phyloP scores from a whole-genome alignment of 2,113 vertebrate genomes.

The Zeus faber region DNA sequence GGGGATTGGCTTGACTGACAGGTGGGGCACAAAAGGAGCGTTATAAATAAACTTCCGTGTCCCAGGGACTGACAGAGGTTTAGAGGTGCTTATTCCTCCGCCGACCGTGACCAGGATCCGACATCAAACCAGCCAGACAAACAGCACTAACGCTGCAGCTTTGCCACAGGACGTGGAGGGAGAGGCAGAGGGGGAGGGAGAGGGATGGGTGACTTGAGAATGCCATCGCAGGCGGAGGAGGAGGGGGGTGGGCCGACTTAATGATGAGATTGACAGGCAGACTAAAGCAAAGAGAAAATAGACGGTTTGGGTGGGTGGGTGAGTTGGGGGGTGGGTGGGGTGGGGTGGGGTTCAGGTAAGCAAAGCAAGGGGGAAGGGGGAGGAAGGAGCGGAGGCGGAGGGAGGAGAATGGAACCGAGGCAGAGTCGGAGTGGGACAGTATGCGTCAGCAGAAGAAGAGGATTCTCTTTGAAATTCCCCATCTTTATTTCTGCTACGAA shows the following conservation, averaged over 20 bases:
- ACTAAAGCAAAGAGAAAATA: slow-evolving; percentile 36
- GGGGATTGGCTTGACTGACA: slow-evolving; percentile 70
- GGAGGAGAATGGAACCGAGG: slow-evolving; percentile 43
- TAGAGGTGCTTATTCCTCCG: slow-evolving; percentile 65
- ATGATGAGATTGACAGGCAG: slow-evolving; percentile 44
- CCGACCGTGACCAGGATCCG: slow-evolving; percentile 63
- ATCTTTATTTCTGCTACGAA: slow-evolving; percentile 70
- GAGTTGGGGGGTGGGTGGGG: background rate
- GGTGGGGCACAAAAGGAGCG: slow-evolving; percentile 57
- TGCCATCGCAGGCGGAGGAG: slow-evolving; percentile 26
- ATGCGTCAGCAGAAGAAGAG: slow-evolving; percentile 68
- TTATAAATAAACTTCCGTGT: slow-evolving; percentile 69
- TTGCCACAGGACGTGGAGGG: slow-evolving; percentile 39
- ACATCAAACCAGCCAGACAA: slow-evolving; percentile 59
- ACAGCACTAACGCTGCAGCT: slow-evolving; percentile 52
- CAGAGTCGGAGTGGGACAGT: slow-evolving; percentile 55
- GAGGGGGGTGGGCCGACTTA: slow-evolving; percentile 15
- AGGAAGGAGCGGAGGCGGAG: slow-evolving; percentile 18
- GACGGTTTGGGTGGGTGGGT: slow-evolving; percentile 19
- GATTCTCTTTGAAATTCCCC: slow-evolving; percentile 74
- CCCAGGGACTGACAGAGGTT: slow-evolving; percentile 68
- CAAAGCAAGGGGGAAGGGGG: slow-evolving; percentile 31
- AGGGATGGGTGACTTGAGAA: slow-evolving; percentile 51
- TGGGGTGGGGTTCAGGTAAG: slow-evolving; percentile 26
- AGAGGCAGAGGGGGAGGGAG: slow-evolving; percentile 50